A percentile compares a stretch with the other conserved stretches of the same genome.
phyloP scores from a whole-genome alignment of 2,797 vertebrate genomes.

The Pseudotriccus pelzelni region DNA sequence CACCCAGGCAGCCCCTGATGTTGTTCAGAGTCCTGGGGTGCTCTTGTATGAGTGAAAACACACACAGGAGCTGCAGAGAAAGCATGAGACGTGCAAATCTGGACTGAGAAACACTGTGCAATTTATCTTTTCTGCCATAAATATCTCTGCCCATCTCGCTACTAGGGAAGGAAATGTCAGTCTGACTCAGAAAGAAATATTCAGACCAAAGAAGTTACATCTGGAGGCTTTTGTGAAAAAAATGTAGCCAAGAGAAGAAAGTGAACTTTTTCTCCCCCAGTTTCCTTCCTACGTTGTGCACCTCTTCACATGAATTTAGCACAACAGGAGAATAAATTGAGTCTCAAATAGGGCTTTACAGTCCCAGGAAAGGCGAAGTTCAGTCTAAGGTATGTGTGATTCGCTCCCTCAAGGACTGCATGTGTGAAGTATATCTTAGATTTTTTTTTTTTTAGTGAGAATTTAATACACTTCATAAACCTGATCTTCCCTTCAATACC shows the following conservation, averaged over 20 bases:
- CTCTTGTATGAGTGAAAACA: neutral
- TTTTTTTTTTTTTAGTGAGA: neutral
- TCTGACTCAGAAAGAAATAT: constrained; percentile 4
- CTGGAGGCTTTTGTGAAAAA: neutral
- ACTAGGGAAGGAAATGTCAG: neutral
- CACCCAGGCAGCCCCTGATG: neutral
- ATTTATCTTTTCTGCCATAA: neutral
- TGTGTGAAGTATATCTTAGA: neutral
- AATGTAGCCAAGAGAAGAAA: neutral
- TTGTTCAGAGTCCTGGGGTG: neutral
- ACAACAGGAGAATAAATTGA: neutral
- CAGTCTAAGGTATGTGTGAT: neutral
- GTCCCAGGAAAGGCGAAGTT: neutral
- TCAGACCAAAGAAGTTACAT: neutral
- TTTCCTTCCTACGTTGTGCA: neutral
- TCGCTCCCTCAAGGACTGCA: neutral
- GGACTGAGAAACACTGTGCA: neutral
- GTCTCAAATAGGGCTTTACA: neutral
- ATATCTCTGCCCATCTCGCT: neutral
- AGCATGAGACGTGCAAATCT: neutral
- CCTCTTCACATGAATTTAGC: neutral
- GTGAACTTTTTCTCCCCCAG: neutral
- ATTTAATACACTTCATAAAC: neutral
- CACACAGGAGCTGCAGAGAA: neutral
- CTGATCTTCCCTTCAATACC: neutral